Evolutionary conservation across 1,140 invertebrate species (phyloP).

Genomic region (Neelides sp.): DNA sequence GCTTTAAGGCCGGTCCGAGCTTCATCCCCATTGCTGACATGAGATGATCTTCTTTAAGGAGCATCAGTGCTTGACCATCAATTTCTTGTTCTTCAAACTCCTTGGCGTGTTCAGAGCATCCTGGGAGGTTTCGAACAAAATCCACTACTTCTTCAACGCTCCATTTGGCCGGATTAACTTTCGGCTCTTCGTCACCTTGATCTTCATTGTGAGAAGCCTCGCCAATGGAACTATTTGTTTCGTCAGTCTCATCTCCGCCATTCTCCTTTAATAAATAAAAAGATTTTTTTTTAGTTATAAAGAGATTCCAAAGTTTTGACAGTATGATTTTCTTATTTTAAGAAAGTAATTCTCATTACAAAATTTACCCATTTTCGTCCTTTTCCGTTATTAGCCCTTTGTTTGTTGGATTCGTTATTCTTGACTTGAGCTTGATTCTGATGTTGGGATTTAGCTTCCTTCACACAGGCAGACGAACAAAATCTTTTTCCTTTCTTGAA

Average conservation of each 20-base stretch:
- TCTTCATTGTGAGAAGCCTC: conserved; percentile 22
- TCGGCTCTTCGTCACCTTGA: conserved; percentile 34
- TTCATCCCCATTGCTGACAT: conserved; percentile 91
- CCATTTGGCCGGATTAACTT: conserved; percentile 61
- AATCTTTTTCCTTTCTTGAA: conserved; percentile 64
- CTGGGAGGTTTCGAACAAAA: conserved; percentile 53
- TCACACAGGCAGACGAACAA: conserved; percentile 59
- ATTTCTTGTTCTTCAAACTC: conserved; percentile 92
- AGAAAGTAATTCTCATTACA: too few species aligned
- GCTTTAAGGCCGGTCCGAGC: conserved; percentile 85
- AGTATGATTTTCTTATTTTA: too few species aligned
- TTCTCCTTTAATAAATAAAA: conserved; percentile 33
- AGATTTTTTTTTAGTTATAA: background rate
- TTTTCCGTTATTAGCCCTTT: conserved; percentile 27
- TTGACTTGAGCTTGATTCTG: conserved; percentile 10
- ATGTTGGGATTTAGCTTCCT: conserved; percentile 29
- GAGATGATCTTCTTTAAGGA: conserved; percentile 88
- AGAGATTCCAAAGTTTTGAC: conserved; percentile 5
- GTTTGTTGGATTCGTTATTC: conserved; percentile 4
- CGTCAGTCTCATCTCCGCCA: conserved; percentile 25
- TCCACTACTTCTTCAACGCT: conserved; percentile 40
- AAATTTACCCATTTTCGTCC: conserved; percentile 33
- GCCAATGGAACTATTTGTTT: conserved; percentile 29
- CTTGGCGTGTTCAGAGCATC: conserved; percentile 83
- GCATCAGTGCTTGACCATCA: conserved; percentile 81